Conservation (phyloP, 2,113 vertebrate genomes). For the Tautogolabrus adspersus region DNA sequence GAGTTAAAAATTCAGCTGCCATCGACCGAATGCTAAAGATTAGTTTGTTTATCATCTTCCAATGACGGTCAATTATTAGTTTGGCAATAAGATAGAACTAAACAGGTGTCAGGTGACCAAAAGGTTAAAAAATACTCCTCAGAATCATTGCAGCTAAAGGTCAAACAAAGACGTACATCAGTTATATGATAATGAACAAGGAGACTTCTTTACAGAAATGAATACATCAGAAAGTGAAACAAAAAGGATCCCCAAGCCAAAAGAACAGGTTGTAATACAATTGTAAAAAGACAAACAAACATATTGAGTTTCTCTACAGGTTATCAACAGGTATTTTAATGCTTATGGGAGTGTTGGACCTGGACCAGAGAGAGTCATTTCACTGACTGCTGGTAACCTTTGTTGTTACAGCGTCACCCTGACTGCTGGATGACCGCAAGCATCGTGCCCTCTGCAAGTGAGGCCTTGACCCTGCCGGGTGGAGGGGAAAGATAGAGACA, state of each 20-base stretch:
- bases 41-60: not conserved
- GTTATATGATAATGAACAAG: too few relatives aligned
- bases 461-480: constrained; percentile 88
- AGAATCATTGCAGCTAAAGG: not conserved
- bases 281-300: constrained; percentile 19
- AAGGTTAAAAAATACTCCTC: not conserved
- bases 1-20: not conserved
- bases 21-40: not conserved
- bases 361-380: constrained; percentile 12
- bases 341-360: constrained; percentile 14
- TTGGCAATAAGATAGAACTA: not conserved
- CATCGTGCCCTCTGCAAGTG: constrained; percentile 89
- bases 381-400: constrained; percentile 17
- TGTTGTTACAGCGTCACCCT: constrained; percentile 51
- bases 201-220: too few relatives aligned
- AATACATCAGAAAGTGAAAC: not conserved
- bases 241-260: constrained; percentile 7
- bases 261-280: constrained; percentile 1
- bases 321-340: constrained; percentile 18
- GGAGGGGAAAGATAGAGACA: constrained; percentile 87
- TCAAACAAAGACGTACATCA: too few relatives aligned
- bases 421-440: constrained; percentile 92
- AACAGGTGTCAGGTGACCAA: not conserved
- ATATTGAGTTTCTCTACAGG: constrained; percentile 1
- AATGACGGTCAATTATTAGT: not conserved